Evolutionary conservation across 2,113 vertebrate species (phyloP).

Genomic region (Callipepla californica): DNA sequence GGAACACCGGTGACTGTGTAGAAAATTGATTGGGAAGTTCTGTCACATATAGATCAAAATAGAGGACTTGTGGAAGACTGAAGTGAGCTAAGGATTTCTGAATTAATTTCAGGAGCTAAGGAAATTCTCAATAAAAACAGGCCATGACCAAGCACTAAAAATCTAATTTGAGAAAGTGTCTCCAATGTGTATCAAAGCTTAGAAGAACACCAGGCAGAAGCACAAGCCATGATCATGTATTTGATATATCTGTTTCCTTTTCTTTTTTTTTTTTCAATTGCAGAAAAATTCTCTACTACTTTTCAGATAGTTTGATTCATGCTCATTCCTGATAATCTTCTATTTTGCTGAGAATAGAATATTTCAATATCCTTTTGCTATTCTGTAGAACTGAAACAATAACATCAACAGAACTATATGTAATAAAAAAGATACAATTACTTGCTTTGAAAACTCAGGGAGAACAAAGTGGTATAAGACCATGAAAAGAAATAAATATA

Average conservation of each 20-base stretch:
- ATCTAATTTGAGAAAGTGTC: background rate
- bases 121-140: background rate
- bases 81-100: background rate
- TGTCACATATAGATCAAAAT: background rate
- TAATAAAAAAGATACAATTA: background rate
- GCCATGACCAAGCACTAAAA: background rate
- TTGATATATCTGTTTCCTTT: background rate
- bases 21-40: background rate
- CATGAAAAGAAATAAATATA: background rate
- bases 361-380: background rate
- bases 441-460: constrained; percentile 2
- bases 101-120: background rate
- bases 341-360: background rate
- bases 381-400: background rate
- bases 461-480: background rate
- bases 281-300: background rate
- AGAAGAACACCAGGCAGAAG: background rate
- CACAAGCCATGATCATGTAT: background rate
- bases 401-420: background rate
- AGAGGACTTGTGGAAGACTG: background rate
- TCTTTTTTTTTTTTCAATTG: background rate
- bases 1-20: background rate
- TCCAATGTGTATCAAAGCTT: background rate
- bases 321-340: background rate
- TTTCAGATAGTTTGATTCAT: background rate